Conservation (phyloP, 2,113 vertebrate genomes). For the Poeciliopsis retropinna region DNA sequence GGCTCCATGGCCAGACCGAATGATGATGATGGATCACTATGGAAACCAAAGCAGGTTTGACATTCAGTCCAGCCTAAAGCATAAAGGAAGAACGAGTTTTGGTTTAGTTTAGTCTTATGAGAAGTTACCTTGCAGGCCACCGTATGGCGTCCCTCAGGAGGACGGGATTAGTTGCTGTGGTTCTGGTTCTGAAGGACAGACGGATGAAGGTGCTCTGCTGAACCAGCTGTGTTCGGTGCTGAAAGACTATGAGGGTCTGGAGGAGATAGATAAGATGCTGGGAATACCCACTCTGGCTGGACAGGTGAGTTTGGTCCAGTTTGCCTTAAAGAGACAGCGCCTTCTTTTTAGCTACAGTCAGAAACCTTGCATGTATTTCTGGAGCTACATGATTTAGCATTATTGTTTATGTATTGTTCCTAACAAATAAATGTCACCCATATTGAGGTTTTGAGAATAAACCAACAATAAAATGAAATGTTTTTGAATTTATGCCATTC, state of each 20-base stretch:
- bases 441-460: too few species aligned
- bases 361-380: too few species aligned
- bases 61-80: not conserved
- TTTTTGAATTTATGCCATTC: too few species aligned
- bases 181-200: constrained; percentile 82
- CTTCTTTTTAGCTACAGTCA: too few species aligned
- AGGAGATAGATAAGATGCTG: constrained; percentile 95
- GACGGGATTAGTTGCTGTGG: constrained; percentile 87
- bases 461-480: too few species aligned
- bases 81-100: not conserved
- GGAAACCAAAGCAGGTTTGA: constrained; percentile 88
- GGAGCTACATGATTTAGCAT: too few species aligned
- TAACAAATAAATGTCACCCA: too few species aligned
- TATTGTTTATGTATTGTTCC: too few species aligned
- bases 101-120: not conserved
- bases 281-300: constrained; percentile 94
- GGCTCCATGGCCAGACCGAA: constrained; percentile 93
- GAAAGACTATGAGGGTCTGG: constrained; percentile 94
- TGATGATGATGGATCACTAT: constrained; percentile 94
- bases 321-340: not conserved
- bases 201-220: constrained; percentile 92
- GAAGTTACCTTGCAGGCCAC: constrained; percentile 77
- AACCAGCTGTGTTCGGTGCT: constrained; percentile 93
- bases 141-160: constrained; percentile 85
- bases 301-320: constrained; percentile 80